These are phyloP conservation scores for Tapera naevia DNA, from an alignment of 2,797 vertebrate species.

Conservation along the genomic window DNA sequence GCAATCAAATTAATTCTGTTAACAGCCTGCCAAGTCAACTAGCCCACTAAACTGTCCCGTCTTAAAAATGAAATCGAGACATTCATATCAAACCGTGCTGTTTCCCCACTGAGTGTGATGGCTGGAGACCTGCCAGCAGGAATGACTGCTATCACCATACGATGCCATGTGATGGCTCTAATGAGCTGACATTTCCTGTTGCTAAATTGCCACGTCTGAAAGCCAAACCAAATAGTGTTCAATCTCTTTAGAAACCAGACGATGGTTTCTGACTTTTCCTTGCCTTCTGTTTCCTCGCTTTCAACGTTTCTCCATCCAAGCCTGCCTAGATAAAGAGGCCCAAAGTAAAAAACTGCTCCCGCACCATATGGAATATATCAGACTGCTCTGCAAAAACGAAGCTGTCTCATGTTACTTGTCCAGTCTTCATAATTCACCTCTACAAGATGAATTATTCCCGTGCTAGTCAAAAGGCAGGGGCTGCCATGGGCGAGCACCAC, in stretches of 20 bases:
- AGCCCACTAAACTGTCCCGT: conserved; percentile 60
- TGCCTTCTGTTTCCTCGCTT: conserved; percentile 29
- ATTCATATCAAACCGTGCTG: conserved; percentile 36
- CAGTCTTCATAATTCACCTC: background rate
- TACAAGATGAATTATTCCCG: background rate
- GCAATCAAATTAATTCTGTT: conserved; percentile 74
- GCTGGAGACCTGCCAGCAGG: conserved; percentile 55
- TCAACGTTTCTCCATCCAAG: background rate
- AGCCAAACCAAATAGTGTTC: conserved; percentile 75
- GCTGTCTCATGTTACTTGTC: background rate
- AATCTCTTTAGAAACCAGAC: conserved; percentile 49
- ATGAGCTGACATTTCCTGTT: conserved; percentile 79
- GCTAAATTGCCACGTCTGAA: conserved; percentile 61
- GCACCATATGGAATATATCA: background rate
- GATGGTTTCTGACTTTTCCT: conserved; percentile 62
- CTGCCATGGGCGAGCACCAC: fast-evolving
- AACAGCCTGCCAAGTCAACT: conserved; percentile 68
- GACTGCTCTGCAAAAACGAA: background rate
- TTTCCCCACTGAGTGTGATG: conserved; percentile 34
- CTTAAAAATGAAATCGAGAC: conserved; percentile 59
- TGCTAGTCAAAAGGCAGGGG: fast-evolving
- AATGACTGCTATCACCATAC: conserved; percentile 44
- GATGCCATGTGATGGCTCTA: conserved; percentile 65
- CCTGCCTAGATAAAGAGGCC: conserved; percentile 8
- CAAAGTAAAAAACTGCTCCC: background rate